Percentiles rank a stretch among this genome's conserved stretches.
phyloP scores from a whole-genome alignment of 2,113 vertebrate genomes.

The Chroicocephalus ridibundus region DNA sequence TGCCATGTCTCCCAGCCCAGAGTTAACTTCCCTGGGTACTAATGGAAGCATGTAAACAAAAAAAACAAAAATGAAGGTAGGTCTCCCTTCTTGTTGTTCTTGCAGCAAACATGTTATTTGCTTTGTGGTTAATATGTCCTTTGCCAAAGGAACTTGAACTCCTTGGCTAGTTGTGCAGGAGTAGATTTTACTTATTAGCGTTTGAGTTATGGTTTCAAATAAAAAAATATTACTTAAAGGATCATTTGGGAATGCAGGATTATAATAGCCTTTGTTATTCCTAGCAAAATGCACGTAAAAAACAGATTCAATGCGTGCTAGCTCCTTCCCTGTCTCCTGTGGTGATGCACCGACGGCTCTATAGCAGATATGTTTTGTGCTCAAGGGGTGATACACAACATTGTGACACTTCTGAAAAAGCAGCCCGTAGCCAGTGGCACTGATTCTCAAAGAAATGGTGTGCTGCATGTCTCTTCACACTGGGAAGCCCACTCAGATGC shows the following conservation, averaged over 20 bases:
- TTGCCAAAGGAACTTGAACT: neutral
- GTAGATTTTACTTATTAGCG: neutral
- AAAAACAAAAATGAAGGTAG: constrained; percentile 17
- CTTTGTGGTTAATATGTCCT: neutral
- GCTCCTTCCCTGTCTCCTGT: neutral
- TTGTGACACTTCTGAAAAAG: neutral
- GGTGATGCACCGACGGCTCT: neutral
- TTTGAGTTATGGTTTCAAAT: neutral
- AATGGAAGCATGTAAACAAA: neutral
- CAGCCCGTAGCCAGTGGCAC: neutral
- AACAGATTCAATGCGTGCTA: neutral
- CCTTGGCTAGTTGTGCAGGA: neutral
- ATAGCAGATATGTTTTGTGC: neutral
- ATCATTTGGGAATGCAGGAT: neutral
- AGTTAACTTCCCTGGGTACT: neutral
- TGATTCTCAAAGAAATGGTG: neutral
- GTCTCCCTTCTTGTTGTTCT: neutral
- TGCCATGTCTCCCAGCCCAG: neutral
- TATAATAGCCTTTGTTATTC: neutral
- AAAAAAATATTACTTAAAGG: neutral
- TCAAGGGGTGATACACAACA: neutral
- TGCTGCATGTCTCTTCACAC: neutral
- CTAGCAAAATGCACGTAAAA: neutral
- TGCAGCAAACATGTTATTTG: neutral
- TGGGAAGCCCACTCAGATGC: neutral